A percentile compares a stretch with the other conserved stretches of the same genome.
Conservation (phyloP, 2,113 vertebrate genomes). For the Nycticryphes semicollaris region DNA sequence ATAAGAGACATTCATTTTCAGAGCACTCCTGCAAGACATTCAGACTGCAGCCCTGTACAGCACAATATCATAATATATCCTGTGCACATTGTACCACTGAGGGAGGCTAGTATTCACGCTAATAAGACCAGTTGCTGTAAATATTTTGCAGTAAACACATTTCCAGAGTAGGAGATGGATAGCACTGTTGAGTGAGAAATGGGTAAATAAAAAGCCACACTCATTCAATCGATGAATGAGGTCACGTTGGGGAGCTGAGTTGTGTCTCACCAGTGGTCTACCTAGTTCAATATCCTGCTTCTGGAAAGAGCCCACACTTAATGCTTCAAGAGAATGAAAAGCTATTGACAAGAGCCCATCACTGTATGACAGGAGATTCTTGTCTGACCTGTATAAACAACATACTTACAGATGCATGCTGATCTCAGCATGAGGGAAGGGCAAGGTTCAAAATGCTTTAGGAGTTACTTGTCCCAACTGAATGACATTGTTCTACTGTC, state of each 20-base stretch:
- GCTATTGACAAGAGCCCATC: not conserved
- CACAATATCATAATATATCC: not conserved
- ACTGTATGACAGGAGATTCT: not conserved
- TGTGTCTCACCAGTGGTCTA: not conserved
- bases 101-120: not conserved
- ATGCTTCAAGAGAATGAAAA: not conserved
- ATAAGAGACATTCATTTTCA: not conserved
- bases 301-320: not conserved
- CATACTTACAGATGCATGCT: not conserved
- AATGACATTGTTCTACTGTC: not conserved
- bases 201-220: not conserved
- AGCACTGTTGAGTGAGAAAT: not conserved
- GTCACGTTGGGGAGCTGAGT: not conserved
- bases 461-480: not conserved
- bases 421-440: not conserved
- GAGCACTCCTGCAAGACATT: not conserved
- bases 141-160: not conserved
- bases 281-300: not conserved
- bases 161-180: not conserved
- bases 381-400: not conserved
- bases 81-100: not conserved
- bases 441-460: slow-evolving; percentile 1
- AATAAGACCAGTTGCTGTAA: not conserved
- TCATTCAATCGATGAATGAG: not conserved
- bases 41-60: not conserved